phyloP scores from a whole-genome alignment of 2,888 invertebrate species.

The Ormyrus pomaceus region DNA sequence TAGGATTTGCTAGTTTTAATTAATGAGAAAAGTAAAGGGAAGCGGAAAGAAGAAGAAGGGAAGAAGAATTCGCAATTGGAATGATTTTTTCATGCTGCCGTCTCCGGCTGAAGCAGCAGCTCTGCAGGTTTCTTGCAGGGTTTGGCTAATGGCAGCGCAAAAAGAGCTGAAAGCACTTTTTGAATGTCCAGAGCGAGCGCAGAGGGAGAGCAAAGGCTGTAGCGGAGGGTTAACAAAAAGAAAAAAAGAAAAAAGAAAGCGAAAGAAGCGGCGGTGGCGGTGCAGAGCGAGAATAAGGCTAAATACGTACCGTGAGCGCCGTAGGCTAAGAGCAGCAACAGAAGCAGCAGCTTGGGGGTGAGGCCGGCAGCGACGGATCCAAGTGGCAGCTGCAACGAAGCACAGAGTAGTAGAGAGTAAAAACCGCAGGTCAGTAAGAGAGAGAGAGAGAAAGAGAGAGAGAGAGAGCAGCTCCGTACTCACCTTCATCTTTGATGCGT shows the following conservation, averaged over 20 bases:
- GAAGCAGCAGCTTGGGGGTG: conserved; percentile 7
- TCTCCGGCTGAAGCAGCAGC: background rate
- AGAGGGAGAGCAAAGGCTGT: no score
- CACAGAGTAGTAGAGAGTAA: background rate
- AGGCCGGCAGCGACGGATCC: conserved; percentile 19
- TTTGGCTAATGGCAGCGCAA: background rate
- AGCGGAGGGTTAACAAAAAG: background rate
- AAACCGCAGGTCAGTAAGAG: background rate
- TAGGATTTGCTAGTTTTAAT: no score
- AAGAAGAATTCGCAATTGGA: background rate
- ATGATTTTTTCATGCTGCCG: background rate
- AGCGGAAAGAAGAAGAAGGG: background rate
- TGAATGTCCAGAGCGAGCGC: background rate
- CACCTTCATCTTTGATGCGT: conserved; percentile 54
- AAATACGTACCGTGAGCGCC: conserved; percentile 54
- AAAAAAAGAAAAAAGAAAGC: background rate
- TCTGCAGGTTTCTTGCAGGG: background rate
- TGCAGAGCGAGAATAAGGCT: conserved; percentile 23
- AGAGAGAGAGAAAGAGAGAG: background rate
- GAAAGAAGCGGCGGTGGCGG: background rate
- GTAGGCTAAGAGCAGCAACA: conserved; percentile 42
- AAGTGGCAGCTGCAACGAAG: conserved; percentile 43
- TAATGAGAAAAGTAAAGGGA: background rate
- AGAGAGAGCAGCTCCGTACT: conserved; percentile 30
- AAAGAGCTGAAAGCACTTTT: conserved; percentile 18